Base-by-base conservation (phyloP, 2,113 vertebrate genomes). In the Hystrix cristata region DNA sequence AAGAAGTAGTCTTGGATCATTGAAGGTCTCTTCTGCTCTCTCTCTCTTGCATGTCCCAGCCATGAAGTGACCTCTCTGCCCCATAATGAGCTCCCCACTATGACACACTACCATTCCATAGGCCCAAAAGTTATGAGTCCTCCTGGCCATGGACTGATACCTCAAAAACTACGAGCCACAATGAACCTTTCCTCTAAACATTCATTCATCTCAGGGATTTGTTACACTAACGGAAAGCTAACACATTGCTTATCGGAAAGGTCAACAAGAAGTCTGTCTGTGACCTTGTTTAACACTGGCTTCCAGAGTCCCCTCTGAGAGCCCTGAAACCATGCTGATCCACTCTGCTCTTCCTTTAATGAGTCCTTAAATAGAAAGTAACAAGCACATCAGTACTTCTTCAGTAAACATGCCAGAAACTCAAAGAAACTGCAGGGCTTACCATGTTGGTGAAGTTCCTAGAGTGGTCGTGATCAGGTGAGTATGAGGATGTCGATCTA, bases 41-140 rank as follows among this genome's bases (percentile, higher is more conserved):
- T 29, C 14, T 29, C 8, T 90, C 31, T 29, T 55, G 53, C 48
- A 29, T 19, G 31, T 65, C 46, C 19, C 48, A 67, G 67, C 15
- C 23, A 43, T 21, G 15, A 48, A 13, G 25, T 48, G 55, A 62
- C 5, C 1, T 10, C 2, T n/a, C 31, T n/a, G 4, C 13, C 9
- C 29, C 12, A n/a, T 21, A 12, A 5, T 1, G 3, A 48, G 2
- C 1, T 62, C 31, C 19, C 23, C 4, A 13, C 12, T 4, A n/a
- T 34, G 16, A 21, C 18, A 8, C 1, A 5, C 11, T 76, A 12
- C 7, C 5, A 16, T 31, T 9, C 9, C 11, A 23, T 5, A 51
- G 43, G 4, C 13, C 21, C 51, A 9, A 29, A 19, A 72, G 13
- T 19, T 16, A 9, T 38, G 16, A 25, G 8, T 46, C 14, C 18